Percentiles rank a stretch among this genome's conserved stretches.
Evolutionary conservation across 2,888 invertebrate genomes (phyloP).

Genomic region (Pediacus dermestoides): DNA sequence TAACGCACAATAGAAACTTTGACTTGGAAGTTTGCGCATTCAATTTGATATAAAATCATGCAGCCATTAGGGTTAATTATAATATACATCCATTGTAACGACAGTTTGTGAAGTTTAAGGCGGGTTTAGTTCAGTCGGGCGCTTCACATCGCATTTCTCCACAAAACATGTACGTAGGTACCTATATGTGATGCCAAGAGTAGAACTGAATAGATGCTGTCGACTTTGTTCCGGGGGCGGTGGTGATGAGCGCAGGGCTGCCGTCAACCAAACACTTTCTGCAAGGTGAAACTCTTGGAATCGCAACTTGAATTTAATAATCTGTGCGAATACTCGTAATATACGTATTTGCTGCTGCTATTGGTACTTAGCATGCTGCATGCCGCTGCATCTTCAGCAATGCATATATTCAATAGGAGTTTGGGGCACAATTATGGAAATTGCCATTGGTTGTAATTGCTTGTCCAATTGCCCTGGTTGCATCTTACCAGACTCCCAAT

Average conservation of each 20-base stretch:
- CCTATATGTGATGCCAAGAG: too few species aligned
- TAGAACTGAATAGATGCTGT: too few species aligned
- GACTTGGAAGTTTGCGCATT: constrained; percentile 22
- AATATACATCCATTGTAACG: constrained; percentile 39
- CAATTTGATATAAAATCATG: constrained; percentile 33
- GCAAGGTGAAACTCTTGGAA: too few species aligned
- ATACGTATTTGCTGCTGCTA: too few species aligned
- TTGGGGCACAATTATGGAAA: constrained; percentile 29
- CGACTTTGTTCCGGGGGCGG: too few species aligned
- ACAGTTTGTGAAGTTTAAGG: constrained; percentile 38
- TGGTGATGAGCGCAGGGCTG: too few species aligned
- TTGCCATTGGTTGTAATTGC: constrained; percentile 27
- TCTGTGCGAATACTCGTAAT: too few species aligned
- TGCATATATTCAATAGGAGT: constrained; percentile 28
- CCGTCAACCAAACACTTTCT: too few species aligned
- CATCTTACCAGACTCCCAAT: neutral
- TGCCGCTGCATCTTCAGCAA: constrained; percentile 16
- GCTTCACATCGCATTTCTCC: constrained; percentile 12
- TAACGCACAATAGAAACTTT: constrained; percentile 24
- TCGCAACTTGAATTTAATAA: too few species aligned
- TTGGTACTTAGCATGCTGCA: too few species aligned
- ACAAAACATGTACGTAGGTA: constrained; percentile 8
- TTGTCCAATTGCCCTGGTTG: constrained; percentile 23
- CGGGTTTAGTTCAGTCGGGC: constrained; percentile 14
- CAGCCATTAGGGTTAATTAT: constrained; percentile 40